Evolutionary conservation across 1,140 invertebrate genomes (phyloP).

Genomic region (Pseudomyrmex flavicornis): DNA sequence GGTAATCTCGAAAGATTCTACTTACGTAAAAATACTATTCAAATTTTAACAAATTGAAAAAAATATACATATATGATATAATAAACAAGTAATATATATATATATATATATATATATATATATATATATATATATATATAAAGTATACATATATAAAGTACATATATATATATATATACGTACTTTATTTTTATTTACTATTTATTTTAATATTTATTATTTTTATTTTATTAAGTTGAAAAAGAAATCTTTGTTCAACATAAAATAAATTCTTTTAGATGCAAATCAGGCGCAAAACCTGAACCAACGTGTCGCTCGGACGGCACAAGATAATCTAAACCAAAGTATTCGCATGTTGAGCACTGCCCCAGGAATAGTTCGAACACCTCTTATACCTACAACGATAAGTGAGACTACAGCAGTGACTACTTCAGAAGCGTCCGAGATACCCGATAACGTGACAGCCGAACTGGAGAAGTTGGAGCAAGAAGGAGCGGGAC

Average conservation of each 20-base stretch:
- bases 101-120: too few species aligned
- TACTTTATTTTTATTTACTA: not conserved
- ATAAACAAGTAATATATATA: too few species aligned
- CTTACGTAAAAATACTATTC: conserved; percentile 40
- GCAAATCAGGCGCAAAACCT: conserved; percentile 78
- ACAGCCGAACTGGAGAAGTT: conserved; percentile 92
- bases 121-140: too few species aligned
- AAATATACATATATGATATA: too few species aligned
- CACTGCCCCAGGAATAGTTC: conserved; percentile 73
- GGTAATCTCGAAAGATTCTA: conserved; percentile 66
- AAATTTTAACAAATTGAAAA: not conserved
- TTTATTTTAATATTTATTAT: not conserved
- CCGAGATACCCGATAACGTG: conserved; percentile 92
- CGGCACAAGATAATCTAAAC: conserved; percentile 77
- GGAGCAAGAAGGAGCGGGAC: conserved; percentile 88
- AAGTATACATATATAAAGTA: too few species aligned
- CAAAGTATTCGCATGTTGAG: conserved; percentile 80
- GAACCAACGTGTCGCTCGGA: conserved; percentile 78
- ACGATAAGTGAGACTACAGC: conserved; percentile 76
- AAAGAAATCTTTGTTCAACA: not conserved
- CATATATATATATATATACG: too few species aligned
- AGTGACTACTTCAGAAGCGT: conserved; percentile 78
- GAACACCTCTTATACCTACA: conserved; percentile 77
- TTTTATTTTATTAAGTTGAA: not conserved
- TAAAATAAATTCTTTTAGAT: conserved; percentile 68